Percentiles rank a stretch among this genome's conserved stretches.
phyloP scores from a whole-genome alignment of 2,888 invertebrate genomes.

The Ophion ellenae region DNA sequence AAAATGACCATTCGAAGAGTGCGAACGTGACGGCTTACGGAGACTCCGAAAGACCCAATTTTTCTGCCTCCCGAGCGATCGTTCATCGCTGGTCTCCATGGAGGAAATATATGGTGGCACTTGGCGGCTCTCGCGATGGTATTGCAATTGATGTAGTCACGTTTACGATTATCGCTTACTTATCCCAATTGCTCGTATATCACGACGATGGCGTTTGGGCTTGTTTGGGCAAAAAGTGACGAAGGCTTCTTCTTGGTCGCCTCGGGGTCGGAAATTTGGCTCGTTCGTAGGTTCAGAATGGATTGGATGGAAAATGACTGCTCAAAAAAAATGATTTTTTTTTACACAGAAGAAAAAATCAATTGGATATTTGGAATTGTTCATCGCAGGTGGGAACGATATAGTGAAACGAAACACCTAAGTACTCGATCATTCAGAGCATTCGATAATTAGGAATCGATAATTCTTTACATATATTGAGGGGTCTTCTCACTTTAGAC shows the following conservation, averaged over 20 bases:
- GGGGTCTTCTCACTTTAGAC: no score
- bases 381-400: no score
- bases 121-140: conserved; percentile 20
- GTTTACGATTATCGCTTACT: conserved; percentile 43
- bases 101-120: conserved; percentile 17
- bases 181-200: conserved; percentile 10
- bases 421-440: no score
- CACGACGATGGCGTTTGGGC: background rate
- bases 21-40: background rate
- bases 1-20: conserved; percentile 59
- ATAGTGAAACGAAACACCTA: no score
- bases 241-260: background rate
- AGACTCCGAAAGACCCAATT: background rate
- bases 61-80: conserved; percentile 27
- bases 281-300: no score
- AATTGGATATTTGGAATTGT: no score
- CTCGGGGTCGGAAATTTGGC: no score
- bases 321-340: no score
- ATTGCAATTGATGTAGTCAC: conserved; percentile 43
- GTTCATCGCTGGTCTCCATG: conserved; percentile 26
- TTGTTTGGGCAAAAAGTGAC: background rate
- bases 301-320: no score
- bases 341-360: no score
- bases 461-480: no score
- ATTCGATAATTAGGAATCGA: no score